These are phyloP conservation scores for Poeciliopsis gracilis DNA, from an alignment of 2,797 vertebrate genomes.

Conservation along the genomic window DNA sequence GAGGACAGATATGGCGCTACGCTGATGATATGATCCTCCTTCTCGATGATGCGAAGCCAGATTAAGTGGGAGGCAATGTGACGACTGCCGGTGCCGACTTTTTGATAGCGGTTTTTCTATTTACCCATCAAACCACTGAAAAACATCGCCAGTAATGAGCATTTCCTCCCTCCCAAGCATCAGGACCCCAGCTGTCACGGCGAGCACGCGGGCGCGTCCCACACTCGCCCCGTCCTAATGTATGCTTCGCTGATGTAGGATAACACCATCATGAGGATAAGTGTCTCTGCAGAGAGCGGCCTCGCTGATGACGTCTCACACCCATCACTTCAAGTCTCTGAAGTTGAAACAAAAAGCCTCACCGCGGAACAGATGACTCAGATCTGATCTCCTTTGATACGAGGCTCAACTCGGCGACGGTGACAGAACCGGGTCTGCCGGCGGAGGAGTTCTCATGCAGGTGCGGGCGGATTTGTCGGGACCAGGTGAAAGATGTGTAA, in stretches of 20 bases:
- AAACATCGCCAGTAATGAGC: slow-evolving; percentile 72
- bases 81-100: slow-evolving; percentile 59
- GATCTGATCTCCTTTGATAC: slow-evolving; percentile 67
- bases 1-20: slow-evolving; percentile 46
- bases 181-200: slow-evolving; percentile 70
- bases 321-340: slow-evolving; percentile 62
- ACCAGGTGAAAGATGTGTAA: neutral
- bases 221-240: slow-evolving; percentile 52
- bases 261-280: slow-evolving; percentile 72
- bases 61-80: slow-evolving; percentile 65
- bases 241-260: slow-evolving; percentile 67
- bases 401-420: slow-evolving; percentile 63
- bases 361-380: slow-evolving; percentile 55
- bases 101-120: slow-evolving; percentile 71
- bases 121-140: slow-evolving; percentile 72
- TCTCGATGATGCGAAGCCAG: slow-evolving; percentile 66
- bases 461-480: neutral
- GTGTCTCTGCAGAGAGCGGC: slow-evolving; percentile 59
- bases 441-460: neutral
- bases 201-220: slow-evolving; percentile 37
- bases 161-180: slow-evolving; percentile 63
- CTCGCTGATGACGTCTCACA: slow-evolving; percentile 56
- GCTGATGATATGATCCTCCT: slow-evolving; percentile 70
- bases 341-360: slow-evolving; percentile 68
- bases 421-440: slow-evolving; percentile 65